Conservation (phyloP, 2,113 vertebrate species). For the Taurulus bubalis region DNA sequence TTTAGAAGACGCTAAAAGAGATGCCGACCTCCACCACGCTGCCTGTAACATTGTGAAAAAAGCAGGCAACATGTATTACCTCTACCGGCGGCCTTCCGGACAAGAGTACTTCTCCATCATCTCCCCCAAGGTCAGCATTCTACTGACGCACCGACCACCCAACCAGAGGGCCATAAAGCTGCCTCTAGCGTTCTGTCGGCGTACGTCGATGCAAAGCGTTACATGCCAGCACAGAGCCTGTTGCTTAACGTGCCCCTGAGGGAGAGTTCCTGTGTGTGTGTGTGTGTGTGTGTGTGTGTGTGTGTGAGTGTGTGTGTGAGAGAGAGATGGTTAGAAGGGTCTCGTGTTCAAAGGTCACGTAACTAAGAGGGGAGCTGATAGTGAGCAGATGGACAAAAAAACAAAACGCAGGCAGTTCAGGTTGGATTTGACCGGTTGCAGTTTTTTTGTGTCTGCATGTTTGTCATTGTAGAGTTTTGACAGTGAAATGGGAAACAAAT, state of each 20-base stretch:
- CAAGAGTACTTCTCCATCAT: slow-evolving; percentile 97
- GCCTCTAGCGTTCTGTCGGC: not conserved
- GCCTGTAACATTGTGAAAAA: slow-evolving; percentile 97
- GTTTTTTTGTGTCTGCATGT: not conserved
- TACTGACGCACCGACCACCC: not conserved
- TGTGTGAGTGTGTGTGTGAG: not conserved
- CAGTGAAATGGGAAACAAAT: not conserved
- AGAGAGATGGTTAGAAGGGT: not conserved
- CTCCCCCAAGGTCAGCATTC: slow-evolving; percentile 88
- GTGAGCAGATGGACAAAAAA: not conserved
- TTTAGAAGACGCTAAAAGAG: slow-evolving; percentile 93
- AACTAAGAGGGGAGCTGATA: not conserved
- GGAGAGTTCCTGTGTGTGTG: not conserved
- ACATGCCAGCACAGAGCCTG: not conserved
- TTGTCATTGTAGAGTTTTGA: not conserved
- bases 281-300: not conserved
- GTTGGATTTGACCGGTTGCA: slow-evolving; percentile 13
- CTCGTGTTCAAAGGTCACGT: slow-evolving; percentile 50
- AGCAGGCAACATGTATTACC: slow-evolving; percentile 93
- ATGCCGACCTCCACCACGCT: slow-evolving; percentile 92
- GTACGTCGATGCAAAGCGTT: not conserved
- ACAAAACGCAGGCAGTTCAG: not conserved
- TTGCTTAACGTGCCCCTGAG: slow-evolving; percentile 9
- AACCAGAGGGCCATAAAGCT: not conserved
- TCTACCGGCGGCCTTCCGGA: slow-evolving; percentile 90